A percentile compares a stretch with the other conserved stretches of the same genome.
Evolutionary conservation across 2,888 invertebrate genomes (phyloP).

Genomic region (Bembecia ichneumoniformis): DNA sequence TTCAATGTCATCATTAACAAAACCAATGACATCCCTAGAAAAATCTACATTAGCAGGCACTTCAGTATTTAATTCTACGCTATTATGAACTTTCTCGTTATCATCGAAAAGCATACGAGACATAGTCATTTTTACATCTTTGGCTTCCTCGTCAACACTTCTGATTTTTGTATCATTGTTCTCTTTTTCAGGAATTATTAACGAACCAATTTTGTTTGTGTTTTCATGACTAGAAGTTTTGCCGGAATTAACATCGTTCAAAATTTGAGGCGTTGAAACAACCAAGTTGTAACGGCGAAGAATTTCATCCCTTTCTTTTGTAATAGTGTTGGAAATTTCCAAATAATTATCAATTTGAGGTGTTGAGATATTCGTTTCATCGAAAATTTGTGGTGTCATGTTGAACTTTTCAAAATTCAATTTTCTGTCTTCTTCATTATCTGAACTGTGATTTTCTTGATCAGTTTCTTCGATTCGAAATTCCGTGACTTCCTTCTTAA

Average conservation of each 20-base stretch:
- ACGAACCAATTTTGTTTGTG: neutral
- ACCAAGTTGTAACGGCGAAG: neutral
- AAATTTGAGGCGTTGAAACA: neutral
- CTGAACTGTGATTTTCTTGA: neutral
- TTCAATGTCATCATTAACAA: conserved; percentile 38
- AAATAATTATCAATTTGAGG: neutral
- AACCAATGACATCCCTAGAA: no score
- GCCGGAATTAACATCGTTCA: neutral
- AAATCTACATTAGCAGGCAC: conserved; percentile 20
- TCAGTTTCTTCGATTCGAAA: neutral
- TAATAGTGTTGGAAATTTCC: no score
- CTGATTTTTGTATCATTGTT: conserved; percentile 7
- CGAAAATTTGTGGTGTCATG: neutral
- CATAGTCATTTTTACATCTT: neutral
- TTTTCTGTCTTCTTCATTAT: neutral
- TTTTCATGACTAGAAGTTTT: no score
- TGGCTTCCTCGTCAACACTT: conserved; percentile 8
- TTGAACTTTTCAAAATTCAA: no score
- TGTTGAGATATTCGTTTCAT: neutral
- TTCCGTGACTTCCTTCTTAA: neutral
- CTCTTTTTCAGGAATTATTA: conserved; percentile 2
- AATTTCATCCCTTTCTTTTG: neutral
- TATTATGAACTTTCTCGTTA: no score
- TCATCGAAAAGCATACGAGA: no score
- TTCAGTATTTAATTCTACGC: neutral